These are phyloP conservation scores for Notoglanidium macrostoma DNA, from an alignment of 2,797 vertebrate genomes.

Conservation along the genomic window DNA sequence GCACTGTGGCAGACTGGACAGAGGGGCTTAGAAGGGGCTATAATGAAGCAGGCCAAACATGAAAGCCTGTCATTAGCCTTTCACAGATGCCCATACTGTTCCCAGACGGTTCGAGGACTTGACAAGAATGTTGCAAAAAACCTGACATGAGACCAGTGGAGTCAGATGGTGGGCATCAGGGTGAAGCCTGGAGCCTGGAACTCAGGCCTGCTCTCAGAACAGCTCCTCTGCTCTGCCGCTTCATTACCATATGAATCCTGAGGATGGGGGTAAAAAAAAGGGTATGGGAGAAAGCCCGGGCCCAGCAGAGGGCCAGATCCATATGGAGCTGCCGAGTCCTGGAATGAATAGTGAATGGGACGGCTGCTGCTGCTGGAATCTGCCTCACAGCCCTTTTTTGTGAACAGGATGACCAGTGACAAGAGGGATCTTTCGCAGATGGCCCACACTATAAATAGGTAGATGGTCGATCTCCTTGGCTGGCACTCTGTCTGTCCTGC, in stretches of 20 bases:
- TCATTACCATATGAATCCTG: constrained; percentile 97
- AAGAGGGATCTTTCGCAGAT: constrained; percentile 89
- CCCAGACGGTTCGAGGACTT: constrained; percentile 38
- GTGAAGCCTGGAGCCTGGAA: constrained; percentile 37
- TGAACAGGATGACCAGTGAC: constrained; percentile 91
- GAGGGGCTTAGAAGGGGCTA: constrained; percentile 44
- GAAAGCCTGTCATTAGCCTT: constrained; percentile 75
- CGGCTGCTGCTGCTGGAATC: constrained; percentile 89
- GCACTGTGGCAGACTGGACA: constrained; percentile 46
- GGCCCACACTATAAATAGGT: constrained; percentile 84
- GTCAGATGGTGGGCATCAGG: constrained; percentile 41
- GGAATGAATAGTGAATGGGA: constrained; percentile 96
- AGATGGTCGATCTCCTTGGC: constrained; percentile 77
- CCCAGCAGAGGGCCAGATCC: constrained; percentile 91
- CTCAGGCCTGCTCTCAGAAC: constrained; percentile 72
- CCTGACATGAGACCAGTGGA: constrained; percentile 51
- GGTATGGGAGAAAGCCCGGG: constrained; percentile 82
- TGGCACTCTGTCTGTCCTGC: constrained; percentile 83
- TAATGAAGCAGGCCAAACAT: constrained; percentile 73
- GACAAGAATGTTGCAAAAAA: constrained; percentile 33
- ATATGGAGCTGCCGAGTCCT: constrained; percentile 87
- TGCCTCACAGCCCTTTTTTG: constrained; percentile 88
- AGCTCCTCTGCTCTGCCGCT: constrained; percentile 76
- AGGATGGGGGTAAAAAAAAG: constrained; percentile 70
- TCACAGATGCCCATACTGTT: constrained; percentile 76